phyloP scores from a whole-genome alignment of 2,113 vertebrate genomes.

The Terrapene triunguis region DNA sequence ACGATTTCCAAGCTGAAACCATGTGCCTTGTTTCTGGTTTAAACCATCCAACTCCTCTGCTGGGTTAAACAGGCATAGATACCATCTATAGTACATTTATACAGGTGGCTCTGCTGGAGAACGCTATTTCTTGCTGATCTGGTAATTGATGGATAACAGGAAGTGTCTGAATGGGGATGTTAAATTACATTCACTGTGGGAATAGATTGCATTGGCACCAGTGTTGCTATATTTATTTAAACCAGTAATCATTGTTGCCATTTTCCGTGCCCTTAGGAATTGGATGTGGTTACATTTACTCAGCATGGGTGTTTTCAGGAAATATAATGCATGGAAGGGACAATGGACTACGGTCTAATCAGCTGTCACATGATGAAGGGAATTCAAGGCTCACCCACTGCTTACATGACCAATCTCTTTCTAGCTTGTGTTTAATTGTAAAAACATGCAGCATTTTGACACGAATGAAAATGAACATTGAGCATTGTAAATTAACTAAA shows the following conservation, averaged over 20 bases:
- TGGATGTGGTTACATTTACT: not conserved
- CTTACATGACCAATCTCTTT: not conserved
- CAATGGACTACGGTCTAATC: not conserved
- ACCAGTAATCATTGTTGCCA: conserved; percentile 49
- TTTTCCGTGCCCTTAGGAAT: conserved; percentile 48
- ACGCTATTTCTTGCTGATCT: conserved; percentile 54
- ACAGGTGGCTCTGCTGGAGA: conserved; percentile 11
- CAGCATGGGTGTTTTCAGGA: conserved; percentile 13
- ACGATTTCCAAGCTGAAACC: not conserved
- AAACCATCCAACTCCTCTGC: not conserved
- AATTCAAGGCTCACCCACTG: not conserved
- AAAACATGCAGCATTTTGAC: not conserved
- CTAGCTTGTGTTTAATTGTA: not conserved
- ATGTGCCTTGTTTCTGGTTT: conserved; percentile 17
- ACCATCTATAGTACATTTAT: conserved; percentile 11
- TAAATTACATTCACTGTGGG: conserved; percentile 68
- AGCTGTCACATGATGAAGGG: not conserved
- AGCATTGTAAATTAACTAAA: not conserved
- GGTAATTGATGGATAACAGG: conserved; percentile 70
- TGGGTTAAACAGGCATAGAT: conserved; percentile 23
- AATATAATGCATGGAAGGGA: not conserved
- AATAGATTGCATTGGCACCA: conserved; percentile 51
- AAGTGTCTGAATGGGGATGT: conserved; percentile 43
- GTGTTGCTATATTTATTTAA: conserved; percentile 67
- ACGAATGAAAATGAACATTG: not conserved